phyloP scores from a whole-genome alignment of 2,113 vertebrate genomes.

The Sceloporus undulatus region DNA sequence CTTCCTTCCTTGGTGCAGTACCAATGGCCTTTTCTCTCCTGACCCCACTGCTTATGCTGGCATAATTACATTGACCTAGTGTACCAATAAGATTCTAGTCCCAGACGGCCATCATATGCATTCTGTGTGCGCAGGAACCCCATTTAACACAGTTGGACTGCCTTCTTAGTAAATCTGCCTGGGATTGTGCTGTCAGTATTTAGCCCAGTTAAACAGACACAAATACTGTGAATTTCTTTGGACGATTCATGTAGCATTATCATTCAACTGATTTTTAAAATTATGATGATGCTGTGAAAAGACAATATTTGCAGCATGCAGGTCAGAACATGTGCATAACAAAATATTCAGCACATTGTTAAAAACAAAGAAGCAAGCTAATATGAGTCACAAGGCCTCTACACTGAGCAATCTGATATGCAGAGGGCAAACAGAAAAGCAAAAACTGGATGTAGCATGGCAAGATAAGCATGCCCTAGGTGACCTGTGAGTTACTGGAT shows the following conservation, averaged over 20 bases:
- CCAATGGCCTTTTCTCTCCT: no score
- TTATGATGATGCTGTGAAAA: constrained; percentile 49
- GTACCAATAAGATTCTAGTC: no score
- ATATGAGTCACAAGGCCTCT: constrained; percentile 30
- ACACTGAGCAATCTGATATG: constrained; percentile 13
- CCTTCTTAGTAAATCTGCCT: no score
- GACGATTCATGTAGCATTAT: neutral
- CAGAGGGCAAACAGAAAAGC: constrained; percentile 17
- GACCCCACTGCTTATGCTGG: no score
- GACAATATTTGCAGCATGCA: constrained; percentile 30
- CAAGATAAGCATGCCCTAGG: constrained; percentile 52
- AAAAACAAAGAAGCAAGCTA: constrained; percentile 37
- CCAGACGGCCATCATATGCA: neutral
- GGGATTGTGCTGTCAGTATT: neutral
- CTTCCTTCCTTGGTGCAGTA: no score
- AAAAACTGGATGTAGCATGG: constrained; percentile 14
- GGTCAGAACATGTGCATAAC: constrained; percentile 43
- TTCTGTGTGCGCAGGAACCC: neutral
- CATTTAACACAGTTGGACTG: neutral
- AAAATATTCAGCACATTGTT: constrained; percentile 55
- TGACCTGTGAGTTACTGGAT: constrained; percentile 34
- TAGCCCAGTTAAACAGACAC: neutral
- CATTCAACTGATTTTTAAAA: constrained; percentile 25
- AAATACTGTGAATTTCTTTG: neutral
- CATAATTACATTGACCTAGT: no score